A percentile compares a stretch with the other conserved stretches of the same genome.
These are phyloP conservation scores for Aleiodes sp. DNA, from an alignment of 1,140 invertebrate genomes.

Conservation along the genomic window DNA sequence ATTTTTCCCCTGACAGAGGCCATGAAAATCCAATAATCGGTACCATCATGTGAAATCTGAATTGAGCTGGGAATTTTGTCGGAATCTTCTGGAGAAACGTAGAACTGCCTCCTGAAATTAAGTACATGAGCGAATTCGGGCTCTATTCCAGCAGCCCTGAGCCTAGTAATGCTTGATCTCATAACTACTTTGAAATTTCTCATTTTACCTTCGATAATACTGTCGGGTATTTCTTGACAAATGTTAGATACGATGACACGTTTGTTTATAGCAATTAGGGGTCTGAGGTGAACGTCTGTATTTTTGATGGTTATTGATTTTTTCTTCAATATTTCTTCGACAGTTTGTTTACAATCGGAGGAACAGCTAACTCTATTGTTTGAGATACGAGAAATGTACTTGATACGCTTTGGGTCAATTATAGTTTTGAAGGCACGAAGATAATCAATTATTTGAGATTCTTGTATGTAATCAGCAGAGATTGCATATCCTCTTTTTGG, in stretches of 20 bases:
- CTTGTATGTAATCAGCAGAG: background rate
- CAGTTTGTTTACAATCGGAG: background rate
- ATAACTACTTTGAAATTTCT: background rate
- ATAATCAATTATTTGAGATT: background rate
- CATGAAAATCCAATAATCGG: constrained; percentile 28
- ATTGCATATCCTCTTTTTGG: background rate
- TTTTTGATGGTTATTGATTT: background rate
- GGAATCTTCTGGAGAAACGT: constrained; percentile 21
- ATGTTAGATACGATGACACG: constrained; percentile 18
- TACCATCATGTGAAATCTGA: constrained; percentile 15
- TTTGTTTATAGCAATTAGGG: background rate
- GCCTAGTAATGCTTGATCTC: background rate
- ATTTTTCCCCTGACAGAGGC: constrained; percentile 11
- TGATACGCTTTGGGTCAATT: background rate
- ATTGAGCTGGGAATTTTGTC: constrained; percentile 20
- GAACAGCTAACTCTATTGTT: background rate
- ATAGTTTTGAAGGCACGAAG: background rate
- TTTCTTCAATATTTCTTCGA: background rate
- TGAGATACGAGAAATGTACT: background rate
- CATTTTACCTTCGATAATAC: background rate
- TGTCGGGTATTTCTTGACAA: background rate
- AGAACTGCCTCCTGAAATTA: constrained; percentile 27
- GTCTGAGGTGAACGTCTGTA: background rate
- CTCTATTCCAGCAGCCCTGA: background rate
- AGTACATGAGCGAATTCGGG: constrained; percentile 8